Evolutionary conservation across 2,888 invertebrate genomes (phyloP).

Genomic region (Strigamia maritima): DNA sequence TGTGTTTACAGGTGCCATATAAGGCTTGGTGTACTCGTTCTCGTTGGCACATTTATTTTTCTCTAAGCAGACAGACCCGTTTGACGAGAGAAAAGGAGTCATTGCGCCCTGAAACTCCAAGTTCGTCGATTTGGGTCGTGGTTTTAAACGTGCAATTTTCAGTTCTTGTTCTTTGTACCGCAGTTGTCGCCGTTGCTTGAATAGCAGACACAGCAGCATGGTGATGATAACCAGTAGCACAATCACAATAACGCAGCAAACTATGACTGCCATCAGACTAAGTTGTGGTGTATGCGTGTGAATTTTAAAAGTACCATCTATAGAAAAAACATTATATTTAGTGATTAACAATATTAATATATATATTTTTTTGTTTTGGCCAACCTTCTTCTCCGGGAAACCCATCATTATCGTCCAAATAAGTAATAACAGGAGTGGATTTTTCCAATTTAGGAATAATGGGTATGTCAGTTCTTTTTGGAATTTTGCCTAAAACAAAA

Average conservation of each 20-base stretch:
- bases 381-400: neutral
- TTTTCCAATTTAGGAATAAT: neutral
- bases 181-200: neutral
- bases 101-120: constrained; percentile 22
- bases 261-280: neutral
- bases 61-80: neutral
- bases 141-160: constrained; percentile 30
- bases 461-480: neutral
- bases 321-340: no score
- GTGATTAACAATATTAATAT: no score
- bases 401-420: neutral
- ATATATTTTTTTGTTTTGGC: no score
- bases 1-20: constrained; percentile 13
- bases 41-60: constrained; percentile 29
- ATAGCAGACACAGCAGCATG: neutral
- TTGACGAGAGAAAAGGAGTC: neutral
- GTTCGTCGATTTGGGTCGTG: constrained; percentile 25
- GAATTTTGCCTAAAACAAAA: neutral
- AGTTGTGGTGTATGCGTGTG: neutral
- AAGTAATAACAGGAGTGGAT: constrained; percentile 7
- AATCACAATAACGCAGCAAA: neutral
- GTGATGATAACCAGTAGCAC: constrained; percentile 18
- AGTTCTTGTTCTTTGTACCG: constrained; percentile 4
- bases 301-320: neutral
- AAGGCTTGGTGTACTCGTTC: constrained; percentile 13